Evolutionary conservation across 2,888 invertebrate species (phyloP).

Genomic region (Empis livida): DNA sequence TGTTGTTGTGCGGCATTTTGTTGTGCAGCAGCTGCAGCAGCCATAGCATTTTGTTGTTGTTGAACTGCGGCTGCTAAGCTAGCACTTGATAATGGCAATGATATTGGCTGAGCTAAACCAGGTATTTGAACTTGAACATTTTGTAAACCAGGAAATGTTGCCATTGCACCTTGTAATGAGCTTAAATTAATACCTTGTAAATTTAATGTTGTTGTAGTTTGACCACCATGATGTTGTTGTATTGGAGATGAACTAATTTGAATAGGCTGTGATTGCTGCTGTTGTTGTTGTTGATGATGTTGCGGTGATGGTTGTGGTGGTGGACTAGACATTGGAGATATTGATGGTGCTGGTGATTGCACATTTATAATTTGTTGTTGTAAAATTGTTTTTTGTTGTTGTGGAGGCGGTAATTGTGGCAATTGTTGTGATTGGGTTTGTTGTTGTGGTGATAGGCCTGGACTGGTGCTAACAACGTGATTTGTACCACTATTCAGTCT

Average conservation of each 20-base stretch:
- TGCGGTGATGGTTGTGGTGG: conserved; percentile 34
- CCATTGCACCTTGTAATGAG: conserved; percentile 45
- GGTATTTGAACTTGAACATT: conserved; percentile 75
- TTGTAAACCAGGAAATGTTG: conserved; percentile 51
- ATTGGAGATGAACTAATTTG: conserved; percentile 34
- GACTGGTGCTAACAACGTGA: conserved; percentile 12
- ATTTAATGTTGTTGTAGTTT: conserved; percentile 37
- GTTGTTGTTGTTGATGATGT: conserved; percentile 14
- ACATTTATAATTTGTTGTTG: conserved; percentile 20
- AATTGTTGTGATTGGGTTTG: conserved; percentile 17
- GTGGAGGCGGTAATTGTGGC: conserved; percentile 9
- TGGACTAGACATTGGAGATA: conserved; percentile 48
- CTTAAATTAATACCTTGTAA: conserved; percentile 62
- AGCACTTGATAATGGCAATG: conserved; percentile 59
- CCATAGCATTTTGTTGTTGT: conserved; percentile 16
- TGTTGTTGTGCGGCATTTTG: conserved; percentile 9
- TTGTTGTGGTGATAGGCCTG: conserved; percentile 27
- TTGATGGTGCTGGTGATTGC: conserved; percentile 33
- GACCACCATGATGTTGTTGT: conserved; percentile 22
- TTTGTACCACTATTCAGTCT: conserved; percentile 29
- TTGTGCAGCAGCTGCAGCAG: conserved; percentile 13
- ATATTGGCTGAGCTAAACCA: conserved; percentile 74
- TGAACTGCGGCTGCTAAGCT: conserved; percentile 36
- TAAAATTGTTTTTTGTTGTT: conserved; percentile 27
- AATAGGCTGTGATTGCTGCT: conserved; percentile 14